A percentile compares a stretch with the other conserved stretches of the same genome.
These are phyloP conservation scores for Xenus cinereus DNA, from an alignment of 2,113 vertebrate genomes.

Conservation along the genomic window DNA sequence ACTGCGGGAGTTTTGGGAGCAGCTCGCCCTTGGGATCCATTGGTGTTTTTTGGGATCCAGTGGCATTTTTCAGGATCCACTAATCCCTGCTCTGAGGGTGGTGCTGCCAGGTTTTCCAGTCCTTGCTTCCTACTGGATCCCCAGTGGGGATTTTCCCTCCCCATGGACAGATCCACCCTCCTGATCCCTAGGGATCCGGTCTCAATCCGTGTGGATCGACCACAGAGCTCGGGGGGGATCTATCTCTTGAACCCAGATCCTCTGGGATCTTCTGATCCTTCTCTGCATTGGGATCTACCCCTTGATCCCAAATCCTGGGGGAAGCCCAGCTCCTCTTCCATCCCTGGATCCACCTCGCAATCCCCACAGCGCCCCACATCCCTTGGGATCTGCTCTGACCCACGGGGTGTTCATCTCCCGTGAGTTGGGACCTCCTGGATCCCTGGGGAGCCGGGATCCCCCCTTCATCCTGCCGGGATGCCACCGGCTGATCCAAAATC, in stretches of 20 bases:
- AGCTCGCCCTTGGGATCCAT: neutral
- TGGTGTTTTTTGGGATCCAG: neutral
- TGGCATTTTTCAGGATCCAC: neutral
- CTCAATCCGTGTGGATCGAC: neutral
- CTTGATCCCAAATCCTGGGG: neutral
- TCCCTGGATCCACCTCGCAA: neutral
- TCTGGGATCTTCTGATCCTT: neutral
- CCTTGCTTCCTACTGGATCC: neutral
- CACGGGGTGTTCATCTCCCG: neutral
- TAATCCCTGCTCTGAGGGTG: neutral
- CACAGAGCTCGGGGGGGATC: neutral
- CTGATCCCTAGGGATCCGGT: neutral
- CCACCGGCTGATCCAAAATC: fast-evolving
- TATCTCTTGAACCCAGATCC: neutral
- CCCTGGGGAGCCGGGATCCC: neutral
- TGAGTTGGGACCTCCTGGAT: neutral
- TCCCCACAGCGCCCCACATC: no score
- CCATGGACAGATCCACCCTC: neutral
- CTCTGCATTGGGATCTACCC: neutral
- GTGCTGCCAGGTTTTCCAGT: neutral
- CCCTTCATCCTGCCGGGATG: fast-evolving
- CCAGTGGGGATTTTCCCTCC: neutral
- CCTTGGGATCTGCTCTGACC: neutral
- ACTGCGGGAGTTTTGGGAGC: neutral
- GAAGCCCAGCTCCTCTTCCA: neutral